Conservation (phyloP, 2,888 invertebrate species). For the Arrhopalites spinosus region DNA sequence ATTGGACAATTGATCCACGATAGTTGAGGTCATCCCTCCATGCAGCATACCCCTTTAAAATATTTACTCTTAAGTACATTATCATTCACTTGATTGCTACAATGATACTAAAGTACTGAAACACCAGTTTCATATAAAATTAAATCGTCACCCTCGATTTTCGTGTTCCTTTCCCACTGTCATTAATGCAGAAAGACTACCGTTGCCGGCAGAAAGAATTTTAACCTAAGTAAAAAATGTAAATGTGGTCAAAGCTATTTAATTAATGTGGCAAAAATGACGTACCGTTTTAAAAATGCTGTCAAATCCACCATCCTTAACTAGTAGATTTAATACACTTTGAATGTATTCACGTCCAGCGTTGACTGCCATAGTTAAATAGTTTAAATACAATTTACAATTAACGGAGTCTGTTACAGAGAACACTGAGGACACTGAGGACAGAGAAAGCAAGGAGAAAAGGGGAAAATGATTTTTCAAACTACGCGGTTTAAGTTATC, state of each 20-base stretch:
- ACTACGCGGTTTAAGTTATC: too few species aligned
- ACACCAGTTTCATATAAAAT: too few species aligned
- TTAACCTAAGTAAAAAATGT: slow-evolving; percentile 59
- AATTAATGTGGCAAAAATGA: background rate
- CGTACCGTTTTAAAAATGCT: slow-evolving; percentile 62
- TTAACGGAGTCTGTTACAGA: too few species aligned
- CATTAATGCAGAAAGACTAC: slow-evolving; percentile 66
- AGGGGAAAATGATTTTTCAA: too few species aligned
- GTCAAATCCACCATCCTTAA: slow-evolving; percentile 61
- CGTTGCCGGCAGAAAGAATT: slow-evolving; percentile 68
- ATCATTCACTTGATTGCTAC: too few species aligned
- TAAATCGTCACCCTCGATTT: background rate
- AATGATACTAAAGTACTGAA: too few species aligned
- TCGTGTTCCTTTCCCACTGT: slow-evolving; percentile 56
- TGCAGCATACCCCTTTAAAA: slow-evolving; percentile 74
- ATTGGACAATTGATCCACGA: slow-evolving; percentile 76
- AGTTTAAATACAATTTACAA: too few species aligned
- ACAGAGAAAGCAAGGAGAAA: too few species aligned
- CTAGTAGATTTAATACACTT: slow-evolving; percentile 58
- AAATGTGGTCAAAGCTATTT: background rate
- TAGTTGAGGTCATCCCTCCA: slow-evolving; percentile 81
- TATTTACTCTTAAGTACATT: slow-evolving; percentile 60
- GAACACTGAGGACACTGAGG: too few species aligned
- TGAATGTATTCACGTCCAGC: slow-evolving; percentile 58
- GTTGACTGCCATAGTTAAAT: slow-evolving; percentile 28